Evolutionary conservation across 2,113 vertebrate genomes (phyloP), one percentile per base, ranked within the genome.

Genomic region (Odocoileus virginianus): DNA sequence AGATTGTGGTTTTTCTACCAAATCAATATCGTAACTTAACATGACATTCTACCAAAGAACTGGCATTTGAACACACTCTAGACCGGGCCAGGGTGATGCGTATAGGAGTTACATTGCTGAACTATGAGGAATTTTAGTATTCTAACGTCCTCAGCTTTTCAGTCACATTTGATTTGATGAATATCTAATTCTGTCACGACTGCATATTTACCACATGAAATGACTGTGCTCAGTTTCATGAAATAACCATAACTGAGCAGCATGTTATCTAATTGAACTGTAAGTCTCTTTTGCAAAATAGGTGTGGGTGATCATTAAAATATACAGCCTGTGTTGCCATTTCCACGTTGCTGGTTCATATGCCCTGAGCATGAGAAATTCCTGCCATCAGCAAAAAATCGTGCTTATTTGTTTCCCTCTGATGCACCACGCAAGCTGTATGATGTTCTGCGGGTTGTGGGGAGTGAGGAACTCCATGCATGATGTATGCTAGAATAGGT

Each of bases 321-420:
- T 55, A 60, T 85, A 89, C 86, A 98, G 74, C 74, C 76, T 57
- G 90, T 47, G 93, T 87, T 98, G 93, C 96, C n/a, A 17, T 98
- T 98, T 92, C 94, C 57, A 94, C 21, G 30, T 78, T 92, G 87
- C 96, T 93, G 50, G 27, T 96, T 98, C 95, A 89, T 90, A 71
- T 47, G 94, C 96, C 96, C 96, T 1, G n/a, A 98, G 98, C 94
- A 57, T 91, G 97, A 97, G 87, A 98, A 99, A 99, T 93, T 83
- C 95, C 97, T 98, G 89, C 96, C 97, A 97, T 99, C 98, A 99
- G 98, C 99, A 99, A 93, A 99, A 99, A 98, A 52, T 96, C 61
- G 17, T 96, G 95, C 97, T 98, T 98, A 85, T 0, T 97, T 98
- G 97, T 98, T 98, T 98, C 97, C 97, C 98, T 98, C 93, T 87